These are phyloP conservation scores for Torymus tubicola DNA, from an alignment of 2,888 invertebrate genomes.

Conservation along the genomic window DNA sequence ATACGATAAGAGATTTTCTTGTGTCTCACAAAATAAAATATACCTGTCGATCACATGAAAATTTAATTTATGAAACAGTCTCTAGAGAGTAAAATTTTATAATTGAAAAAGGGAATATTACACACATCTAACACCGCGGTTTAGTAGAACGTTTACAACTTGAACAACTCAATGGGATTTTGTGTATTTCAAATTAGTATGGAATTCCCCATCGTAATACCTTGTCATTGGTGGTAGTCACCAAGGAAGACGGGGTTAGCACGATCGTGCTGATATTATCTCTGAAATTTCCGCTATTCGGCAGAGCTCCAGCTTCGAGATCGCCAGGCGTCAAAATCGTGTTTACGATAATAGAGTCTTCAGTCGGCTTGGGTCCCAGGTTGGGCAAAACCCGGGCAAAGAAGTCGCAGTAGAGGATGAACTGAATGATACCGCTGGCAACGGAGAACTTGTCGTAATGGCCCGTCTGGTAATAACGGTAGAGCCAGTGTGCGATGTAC, in stretches of 20 bases:
- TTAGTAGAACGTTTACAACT: no score
- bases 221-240: slow-evolving; percentile 8
- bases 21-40: no score
- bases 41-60: no score
- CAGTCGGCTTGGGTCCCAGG: not conserved
- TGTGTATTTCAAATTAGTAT: no score
- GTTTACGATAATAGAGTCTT: not conserved
- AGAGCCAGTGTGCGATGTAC: slow-evolving; percentile 26
- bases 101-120: no score
- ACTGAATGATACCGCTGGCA: slow-evolving; percentile 1
- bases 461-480: not conserved
- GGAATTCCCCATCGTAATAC: not conserved
- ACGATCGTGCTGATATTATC: slow-evolving; percentile 34
- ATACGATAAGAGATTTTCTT: no score
- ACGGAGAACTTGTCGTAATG: slow-evolving; percentile 8
- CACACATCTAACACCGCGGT: no score
- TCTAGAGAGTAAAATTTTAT: no score
- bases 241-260: slow-evolving; percentile 11
- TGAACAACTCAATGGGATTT: no score
- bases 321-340: no score
- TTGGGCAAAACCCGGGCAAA: slow-evolving; percentile 18
- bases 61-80: no score
- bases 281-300: not conserved
- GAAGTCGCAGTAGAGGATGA: slow-evolving; percentile 35
- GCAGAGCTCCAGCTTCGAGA: not conserved